Evolutionary conservation across 1,140 invertebrate genomes (phyloP).

Genomic region (Lucilia cuprina): DNA sequence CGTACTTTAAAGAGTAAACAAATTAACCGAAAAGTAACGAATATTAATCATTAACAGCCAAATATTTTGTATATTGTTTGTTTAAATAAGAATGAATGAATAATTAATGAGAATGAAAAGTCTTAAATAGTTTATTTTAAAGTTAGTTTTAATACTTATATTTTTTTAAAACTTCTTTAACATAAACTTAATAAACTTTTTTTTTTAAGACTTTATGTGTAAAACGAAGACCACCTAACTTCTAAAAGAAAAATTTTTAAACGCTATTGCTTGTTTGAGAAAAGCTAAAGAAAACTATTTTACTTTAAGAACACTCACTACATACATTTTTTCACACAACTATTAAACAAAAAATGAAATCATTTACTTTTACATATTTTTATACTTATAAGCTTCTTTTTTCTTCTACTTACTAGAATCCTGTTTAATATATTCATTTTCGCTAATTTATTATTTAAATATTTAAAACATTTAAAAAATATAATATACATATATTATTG

Average conservation of each 20-base stretch:
- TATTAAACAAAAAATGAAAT: background rate
- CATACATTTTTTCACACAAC: background rate
- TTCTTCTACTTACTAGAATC: background rate
- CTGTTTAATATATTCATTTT: background rate
- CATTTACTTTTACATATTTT: background rate
- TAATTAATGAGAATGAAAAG: background rate
- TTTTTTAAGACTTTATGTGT: background rate
- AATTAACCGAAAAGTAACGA: background rate
- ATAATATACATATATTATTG: background rate
- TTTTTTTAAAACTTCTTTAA: background rate
- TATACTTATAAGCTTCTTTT: background rate
- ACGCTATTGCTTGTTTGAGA: no score
- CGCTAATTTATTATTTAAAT: conserved; percentile 26
- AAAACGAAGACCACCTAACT: conserved; percentile 27
- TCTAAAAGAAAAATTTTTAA: background rate
- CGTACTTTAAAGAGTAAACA: background rate
- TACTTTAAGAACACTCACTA: background rate
- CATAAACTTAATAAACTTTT: background rate
- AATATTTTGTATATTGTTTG: conserved; percentile 15
- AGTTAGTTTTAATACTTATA: background rate
- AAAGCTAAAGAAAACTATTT: no score
- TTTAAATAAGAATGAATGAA: background rate
- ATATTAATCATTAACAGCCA: background rate
- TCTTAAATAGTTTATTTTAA: background rate
- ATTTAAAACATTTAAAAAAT: conserved; percentile 18